Evolutionary conservation across 1,140 invertebrate genomes (phyloP).

Genomic region (Calliopsis andreniformis): DNA sequence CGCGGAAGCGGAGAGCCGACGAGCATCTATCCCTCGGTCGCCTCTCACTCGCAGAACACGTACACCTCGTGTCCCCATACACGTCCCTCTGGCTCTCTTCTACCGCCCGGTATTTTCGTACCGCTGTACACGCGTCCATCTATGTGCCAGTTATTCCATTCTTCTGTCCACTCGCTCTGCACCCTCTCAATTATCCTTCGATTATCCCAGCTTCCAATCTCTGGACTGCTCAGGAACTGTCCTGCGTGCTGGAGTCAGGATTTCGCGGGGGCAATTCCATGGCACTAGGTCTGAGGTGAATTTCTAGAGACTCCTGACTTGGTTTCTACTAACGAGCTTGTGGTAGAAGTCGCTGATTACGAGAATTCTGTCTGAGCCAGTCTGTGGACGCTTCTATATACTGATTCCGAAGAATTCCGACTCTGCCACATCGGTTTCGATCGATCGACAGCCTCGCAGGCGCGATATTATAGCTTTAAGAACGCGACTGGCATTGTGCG

Average conservation of each 20-base stretch:
- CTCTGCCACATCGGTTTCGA: conserved; percentile 33
- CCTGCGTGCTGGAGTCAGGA: too few species aligned
- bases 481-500: conserved; percentile 69
- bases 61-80: conserved; percentile 72
- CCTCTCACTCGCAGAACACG: conserved; percentile 71
- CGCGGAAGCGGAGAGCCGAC: conserved; percentile 66
- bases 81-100: conserved; percentile 61
- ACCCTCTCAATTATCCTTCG: conserved; percentile 46
- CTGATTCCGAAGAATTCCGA: conserved; percentile 20
- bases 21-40: conserved; percentile 69
- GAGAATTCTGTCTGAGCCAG: too few species aligned
- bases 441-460: conserved; percentile 45
- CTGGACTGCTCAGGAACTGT: too few species aligned
- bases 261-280: too few species aligned
- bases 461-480: conserved; percentile 52
- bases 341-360: too few species aligned
- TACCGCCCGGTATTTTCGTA: conserved; percentile 51
- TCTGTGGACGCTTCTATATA: conserved; percentile 18
- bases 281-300: too few species aligned
- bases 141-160: conserved; percentile 59
- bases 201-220: too few species aligned
- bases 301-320: too few species aligned
- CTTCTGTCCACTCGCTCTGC: conserved; percentile 8
- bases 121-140: conserved; percentile 35
- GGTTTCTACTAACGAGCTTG: too few species aligned